Evolutionary conservation across 2,113 vertebrate genomes (phyloP).

Genomic region (Calidris pugnax): DNA sequence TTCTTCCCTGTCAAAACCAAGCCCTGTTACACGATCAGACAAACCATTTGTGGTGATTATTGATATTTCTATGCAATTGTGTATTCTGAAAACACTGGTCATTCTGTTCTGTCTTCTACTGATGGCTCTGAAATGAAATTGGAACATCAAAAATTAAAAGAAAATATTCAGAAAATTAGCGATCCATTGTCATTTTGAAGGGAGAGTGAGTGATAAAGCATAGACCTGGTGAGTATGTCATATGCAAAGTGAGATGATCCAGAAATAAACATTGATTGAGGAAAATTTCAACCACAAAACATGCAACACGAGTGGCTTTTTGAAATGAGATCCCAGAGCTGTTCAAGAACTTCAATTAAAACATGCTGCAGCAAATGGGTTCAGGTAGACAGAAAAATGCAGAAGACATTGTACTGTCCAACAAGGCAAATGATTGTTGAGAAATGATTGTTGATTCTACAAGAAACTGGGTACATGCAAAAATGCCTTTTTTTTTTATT

Average conservation of each 20-base stretch:
- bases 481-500: neutral
- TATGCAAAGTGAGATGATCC: neutral
- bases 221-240: neutral
- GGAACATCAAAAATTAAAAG: neutral
- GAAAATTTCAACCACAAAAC: neutral
- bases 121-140: neutral
- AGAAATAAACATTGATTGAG: neutral
- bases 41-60: neutral
- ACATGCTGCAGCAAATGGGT: neutral
- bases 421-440: neutral
- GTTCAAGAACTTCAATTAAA: neutral
- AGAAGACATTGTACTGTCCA: neutral
- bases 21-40: neutral
- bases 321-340: neutral
- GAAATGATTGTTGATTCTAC: neutral
- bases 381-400: neutral
- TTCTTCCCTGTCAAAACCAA: neutral
- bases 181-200: neutral
- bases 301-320: neutral
- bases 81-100: neutral
- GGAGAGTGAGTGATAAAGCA: neutral
- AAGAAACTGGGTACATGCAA: neutral
- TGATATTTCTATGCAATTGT: neutral
- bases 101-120: neutral
- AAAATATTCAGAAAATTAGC: neutral